Percentiles rank a stretch among this genome's conserved stretches.
Conservation (phyloP, 1,140 invertebrate genomes). For the Galleria mellonella region DNA sequence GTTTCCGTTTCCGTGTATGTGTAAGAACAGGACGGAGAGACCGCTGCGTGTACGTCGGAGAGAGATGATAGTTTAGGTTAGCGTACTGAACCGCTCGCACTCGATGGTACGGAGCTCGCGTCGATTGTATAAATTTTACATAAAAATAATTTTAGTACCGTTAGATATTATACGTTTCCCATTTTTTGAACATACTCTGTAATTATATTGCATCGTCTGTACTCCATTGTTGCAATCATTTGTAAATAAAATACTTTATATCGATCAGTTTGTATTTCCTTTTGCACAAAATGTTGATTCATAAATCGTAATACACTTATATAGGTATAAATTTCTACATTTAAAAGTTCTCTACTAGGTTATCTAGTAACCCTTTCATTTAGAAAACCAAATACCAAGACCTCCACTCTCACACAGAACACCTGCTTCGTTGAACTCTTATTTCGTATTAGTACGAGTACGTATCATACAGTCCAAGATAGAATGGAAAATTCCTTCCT, state of each 20-base stretch:
- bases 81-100: slow-evolving; percentile 5
- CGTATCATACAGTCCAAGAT: too few species aligned
- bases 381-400: too few species aligned
- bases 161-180: slow-evolving; percentile 70
- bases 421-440: too few species aligned
- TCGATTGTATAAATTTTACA: slow-evolving; percentile 62
- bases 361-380: too few species aligned
- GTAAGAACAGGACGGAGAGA: slow-evolving; percentile 3
- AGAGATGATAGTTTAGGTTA: neutral
- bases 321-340: too few species aligned
- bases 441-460: too few species aligned
- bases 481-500: too few species aligned
- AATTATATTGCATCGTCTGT: slow-evolving; percentile 72
- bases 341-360: too few species aligned
- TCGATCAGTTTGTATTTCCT: slow-evolving; percentile 33
- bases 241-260: slow-evolving; percentile 77
- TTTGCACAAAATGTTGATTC: neutral
- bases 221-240: slow-evolving; percentile 75
- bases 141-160: slow-evolving; percentile 66
- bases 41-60: neutral
- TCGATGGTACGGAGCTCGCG: slow-evolving; percentile 31
- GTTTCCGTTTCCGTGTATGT: slow-evolving; percentile 14
- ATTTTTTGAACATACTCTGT: slow-evolving; percentile 72
- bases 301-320: neutral
- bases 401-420: too few species aligned